Conservation (phyloP, 2,797 vertebrate genomes). For the Smutsia gigantea region DNA sequence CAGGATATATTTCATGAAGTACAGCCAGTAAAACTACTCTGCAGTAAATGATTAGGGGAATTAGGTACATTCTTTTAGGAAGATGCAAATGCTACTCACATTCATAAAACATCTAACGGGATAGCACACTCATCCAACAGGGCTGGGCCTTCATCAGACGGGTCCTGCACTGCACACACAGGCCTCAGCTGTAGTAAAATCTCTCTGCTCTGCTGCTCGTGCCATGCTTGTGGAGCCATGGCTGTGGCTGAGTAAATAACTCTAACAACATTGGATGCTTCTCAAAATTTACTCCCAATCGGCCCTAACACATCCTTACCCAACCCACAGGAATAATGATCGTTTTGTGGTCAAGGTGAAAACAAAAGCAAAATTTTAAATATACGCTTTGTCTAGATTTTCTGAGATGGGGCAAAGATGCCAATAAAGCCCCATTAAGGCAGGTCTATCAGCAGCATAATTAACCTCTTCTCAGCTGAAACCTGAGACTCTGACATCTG, state of each 20-base stretch:
- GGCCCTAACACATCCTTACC: background rate
- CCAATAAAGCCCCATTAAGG: background rate
- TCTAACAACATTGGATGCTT: background rate
- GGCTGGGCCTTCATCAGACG: background rate
- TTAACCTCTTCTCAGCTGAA: conserved; percentile 57
- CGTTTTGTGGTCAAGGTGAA: conserved; percentile 30
- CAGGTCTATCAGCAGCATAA: background rate
- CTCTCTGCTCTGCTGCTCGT: background rate
- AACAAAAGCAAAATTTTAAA: conserved; percentile 25
- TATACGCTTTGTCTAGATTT: background rate
- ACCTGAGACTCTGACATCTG: background rate
- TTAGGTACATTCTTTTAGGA: conserved; percentile 53
- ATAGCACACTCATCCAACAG: background rate
- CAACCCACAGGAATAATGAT: background rate
- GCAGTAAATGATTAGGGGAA: conserved; percentile 41
- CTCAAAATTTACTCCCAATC: background rate
- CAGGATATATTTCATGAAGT: conserved; percentile 30
- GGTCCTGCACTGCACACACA: background rate
- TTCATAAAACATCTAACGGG: conserved; percentile 26
- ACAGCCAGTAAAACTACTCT: conserved; percentile 37
- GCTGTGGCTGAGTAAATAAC: background rate
- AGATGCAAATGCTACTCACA: conserved; percentile 39
- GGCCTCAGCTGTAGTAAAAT: background rate
- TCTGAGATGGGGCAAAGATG: background rate
- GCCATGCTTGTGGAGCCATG: background rate